Percentiles rank a stretch among this genome's conserved stretches.
Conservation (phyloP, 2,797 vertebrate genomes). For the Microctenopoma lineatum region DNA sequence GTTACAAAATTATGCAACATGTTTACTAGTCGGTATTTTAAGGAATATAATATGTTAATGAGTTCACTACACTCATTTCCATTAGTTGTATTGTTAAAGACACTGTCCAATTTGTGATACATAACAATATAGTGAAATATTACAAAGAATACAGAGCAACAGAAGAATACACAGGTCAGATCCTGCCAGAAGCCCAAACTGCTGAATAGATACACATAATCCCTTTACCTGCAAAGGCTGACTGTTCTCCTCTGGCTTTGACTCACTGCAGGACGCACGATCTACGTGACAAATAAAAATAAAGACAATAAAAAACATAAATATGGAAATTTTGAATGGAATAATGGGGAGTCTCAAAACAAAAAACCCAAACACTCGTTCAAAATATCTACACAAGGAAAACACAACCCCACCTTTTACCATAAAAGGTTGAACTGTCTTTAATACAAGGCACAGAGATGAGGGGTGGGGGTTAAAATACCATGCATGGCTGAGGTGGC, state of each 20-base stretch:
- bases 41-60: background rate
- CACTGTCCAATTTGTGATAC: background rate
- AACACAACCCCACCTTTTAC: conserved; percentile 36
- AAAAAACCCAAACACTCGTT: background rate
- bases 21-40: background rate
- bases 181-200: background rate
- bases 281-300: conserved; percentile 49
- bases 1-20: background rate
- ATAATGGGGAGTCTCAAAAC: background rate
- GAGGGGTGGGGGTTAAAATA: conserved; percentile 55
- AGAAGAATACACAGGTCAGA: background rate
- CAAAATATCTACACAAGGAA: no score
- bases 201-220: background rate
- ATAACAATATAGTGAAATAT: background rate
- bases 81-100: background rate
- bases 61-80: background rate
- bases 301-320: background rate
- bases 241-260: conserved; percentile 40
- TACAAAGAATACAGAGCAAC: background rate
- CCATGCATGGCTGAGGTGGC: conserved; percentile 57
- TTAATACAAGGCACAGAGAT: conserved; percentile 34
- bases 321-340: background rate
- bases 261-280: conserved; percentile 29
- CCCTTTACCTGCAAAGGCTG: conserved; percentile 65
- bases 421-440: conserved; percentile 54